Evolutionary conservation across 2,888 invertebrate species (phyloP), one percentile per base, ranked within the genome.

Genomic region (Brachynemurus nebulosus): DNA sequence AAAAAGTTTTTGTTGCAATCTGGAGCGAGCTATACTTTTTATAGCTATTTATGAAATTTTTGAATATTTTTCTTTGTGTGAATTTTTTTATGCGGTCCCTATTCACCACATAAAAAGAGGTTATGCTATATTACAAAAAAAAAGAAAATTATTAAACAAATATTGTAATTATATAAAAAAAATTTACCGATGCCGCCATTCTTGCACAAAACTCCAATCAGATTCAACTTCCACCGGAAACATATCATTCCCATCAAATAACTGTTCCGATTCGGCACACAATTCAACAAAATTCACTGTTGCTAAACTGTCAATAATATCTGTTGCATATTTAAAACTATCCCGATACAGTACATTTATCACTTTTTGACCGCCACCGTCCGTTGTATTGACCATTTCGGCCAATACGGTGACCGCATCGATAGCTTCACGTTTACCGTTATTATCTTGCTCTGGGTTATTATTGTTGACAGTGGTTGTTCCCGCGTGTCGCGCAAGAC

Each of bases 201-300:
- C 75, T 61, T 80, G 80, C 40, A 80, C 80, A 59, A 79, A 80
- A 57, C 80, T 80, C 80, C 80, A 80, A 59, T 80, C 80, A 49
- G 76, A 76, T 50, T 35, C 42, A 23, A 17, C 21, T 20, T 35
- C 35, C n/a, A 42, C 16, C 11, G 42, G 40, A 11, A 25, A 55
- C 36, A 61, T 61, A 60, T 61, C 59, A 52, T 61, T 59, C 47
- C 63, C 62, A 47, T 60, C 61, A 40, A 57, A 48, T 23, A 53
- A 50, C 41, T 57, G 58, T 52, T 61, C 62, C 51, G 71, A 54
- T 66, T 12, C 21, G 1, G 34, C 18, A 9, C 14, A 12, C 17
- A 17, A 27, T 7, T 27, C 23, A 16, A 14, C 30, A 30, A 21
- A 40, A 14, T 27, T 16, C 5, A 23, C 14, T 14, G 16, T 34